These are phyloP conservation scores for Apantesis nais DNA, from an alignment of 2,888 invertebrate genomes.

Conservation along the genomic window DNA sequence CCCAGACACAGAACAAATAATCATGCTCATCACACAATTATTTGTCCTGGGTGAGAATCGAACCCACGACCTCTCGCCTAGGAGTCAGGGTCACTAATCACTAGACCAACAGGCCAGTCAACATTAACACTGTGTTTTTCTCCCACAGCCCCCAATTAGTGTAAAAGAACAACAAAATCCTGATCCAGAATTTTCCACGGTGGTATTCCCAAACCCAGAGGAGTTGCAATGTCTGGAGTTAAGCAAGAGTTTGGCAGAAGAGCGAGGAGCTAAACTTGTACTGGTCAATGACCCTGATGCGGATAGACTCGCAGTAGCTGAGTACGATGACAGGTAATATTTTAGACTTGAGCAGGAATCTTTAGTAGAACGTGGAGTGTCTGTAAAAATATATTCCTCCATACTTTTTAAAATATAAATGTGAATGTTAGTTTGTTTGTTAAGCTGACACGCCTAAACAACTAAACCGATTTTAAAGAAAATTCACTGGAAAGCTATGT, in stretches of 20 bases:
- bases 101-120: no score
- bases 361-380: background rate
- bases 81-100: no score
- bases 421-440: no score
- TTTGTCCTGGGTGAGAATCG: no score
- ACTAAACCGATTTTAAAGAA: no score
- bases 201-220: constrained; percentile 99
- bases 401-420: no score
- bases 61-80: no score
- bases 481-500: no score
- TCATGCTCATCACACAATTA: no score
- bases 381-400: no score
- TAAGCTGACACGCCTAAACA: no score
- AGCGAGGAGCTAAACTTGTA: constrained; percentile 89
- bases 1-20: no score
- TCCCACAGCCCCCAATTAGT: constrained; percentile 85
- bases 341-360: background rate
- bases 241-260: constrained; percentile 91
- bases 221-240: constrained; percentile 93
- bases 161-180: constrained; percentile 93
- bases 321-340: constrained; percentile 88
- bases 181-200: constrained; percentile 98
- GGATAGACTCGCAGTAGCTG: constrained; percentile 97
- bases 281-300: constrained; percentile 99
- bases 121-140: background rate